Conservation (phyloP, 1,140 invertebrate species). For the Apolygus lucorum region DNA sequence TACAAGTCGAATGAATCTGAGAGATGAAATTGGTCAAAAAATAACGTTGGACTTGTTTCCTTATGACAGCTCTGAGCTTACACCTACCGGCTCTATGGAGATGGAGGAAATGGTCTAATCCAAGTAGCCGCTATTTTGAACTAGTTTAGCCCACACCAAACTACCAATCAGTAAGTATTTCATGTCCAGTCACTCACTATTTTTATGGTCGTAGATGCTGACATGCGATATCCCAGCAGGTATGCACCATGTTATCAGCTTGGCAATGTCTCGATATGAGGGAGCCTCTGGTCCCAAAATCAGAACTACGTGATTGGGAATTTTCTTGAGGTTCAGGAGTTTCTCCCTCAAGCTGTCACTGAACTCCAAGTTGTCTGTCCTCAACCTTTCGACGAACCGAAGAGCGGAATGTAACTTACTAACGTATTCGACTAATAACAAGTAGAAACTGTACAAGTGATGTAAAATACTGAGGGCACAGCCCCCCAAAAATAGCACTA, state of each 20-base stretch:
- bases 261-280: constrained; percentile 45
- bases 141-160: too few relatives aligned
- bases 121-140: too few relatives aligned
- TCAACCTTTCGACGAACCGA: not conserved
- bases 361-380: not conserved
- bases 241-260: constrained; percentile 55
- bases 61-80: too few relatives aligned
- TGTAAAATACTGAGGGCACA: not conserved
- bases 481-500: not conserved
- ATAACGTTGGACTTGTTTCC: too few relatives aligned
- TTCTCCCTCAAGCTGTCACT: not conserved
- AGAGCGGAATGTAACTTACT: not conserved
- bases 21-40: too few relatives aligned
- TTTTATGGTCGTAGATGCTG: constrained; percentile 56
- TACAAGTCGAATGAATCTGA: too few relatives aligned
- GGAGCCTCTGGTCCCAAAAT: constrained; percentile 44
- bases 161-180: constrained; percentile 40
- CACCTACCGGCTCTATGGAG: too few relatives aligned
- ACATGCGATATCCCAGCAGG: constrained; percentile 52
- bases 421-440: not conserved
- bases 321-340: constrained; percentile 21
- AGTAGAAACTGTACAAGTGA: not conserved
- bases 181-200: constrained; percentile 49
- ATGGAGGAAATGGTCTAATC: too few relatives aligned
- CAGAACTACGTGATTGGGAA: constrained; percentile 42